A percentile compares a stretch with the other conserved stretches of the same genome.
Evolutionary conservation across 1,140 invertebrate genomes (phyloP).

Genomic region (Drosophila biarmipes): DNA sequence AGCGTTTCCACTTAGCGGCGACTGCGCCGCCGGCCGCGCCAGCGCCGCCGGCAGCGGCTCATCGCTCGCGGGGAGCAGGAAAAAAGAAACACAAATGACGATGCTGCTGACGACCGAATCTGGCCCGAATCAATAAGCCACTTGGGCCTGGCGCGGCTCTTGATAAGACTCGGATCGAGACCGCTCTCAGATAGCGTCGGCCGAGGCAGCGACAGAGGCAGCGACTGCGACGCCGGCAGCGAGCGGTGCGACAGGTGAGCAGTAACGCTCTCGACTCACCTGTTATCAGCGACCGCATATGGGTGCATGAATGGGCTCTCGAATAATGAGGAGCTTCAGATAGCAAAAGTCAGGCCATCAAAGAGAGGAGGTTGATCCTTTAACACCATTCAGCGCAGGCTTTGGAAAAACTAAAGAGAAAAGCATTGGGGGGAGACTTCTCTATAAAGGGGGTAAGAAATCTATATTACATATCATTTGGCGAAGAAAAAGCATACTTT

Average conservation of each 20-base stretch:
- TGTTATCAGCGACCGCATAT: conserved; percentile 26
- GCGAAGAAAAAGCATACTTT: no score
- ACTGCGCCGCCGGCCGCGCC: conserved; percentile 28
- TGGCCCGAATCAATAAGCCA: conserved; percentile 57
- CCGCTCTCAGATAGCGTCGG: conserved; percentile 34
- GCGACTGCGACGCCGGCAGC: not conserved
- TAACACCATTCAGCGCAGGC: no score
- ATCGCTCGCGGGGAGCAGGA: conserved; percentile 23
- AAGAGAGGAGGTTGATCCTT: not conserved
- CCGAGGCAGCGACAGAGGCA: conserved; percentile 8
- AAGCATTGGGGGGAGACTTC: no score
- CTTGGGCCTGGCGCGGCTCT: conserved; percentile 33
- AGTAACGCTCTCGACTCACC: conserved; percentile 22
- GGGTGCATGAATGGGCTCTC: conserved; percentile 11
- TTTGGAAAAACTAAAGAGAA: no score
- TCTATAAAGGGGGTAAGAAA: no score
- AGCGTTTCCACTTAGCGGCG: conserved; percentile 66
- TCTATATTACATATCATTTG: no score
- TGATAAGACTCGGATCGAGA: conserved; percentile 37
- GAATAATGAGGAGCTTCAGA: not conserved
- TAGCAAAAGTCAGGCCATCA: not conserved
- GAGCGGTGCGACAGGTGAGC: conserved; percentile 31
- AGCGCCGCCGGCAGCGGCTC: conserved; percentile 21
- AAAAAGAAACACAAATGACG: conserved; percentile 1
- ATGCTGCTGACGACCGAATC: conserved; percentile 27